Base-by-base conservation (phyloP, 2,113 vertebrate genomes). In the Etheostoma cragini region DNA sequence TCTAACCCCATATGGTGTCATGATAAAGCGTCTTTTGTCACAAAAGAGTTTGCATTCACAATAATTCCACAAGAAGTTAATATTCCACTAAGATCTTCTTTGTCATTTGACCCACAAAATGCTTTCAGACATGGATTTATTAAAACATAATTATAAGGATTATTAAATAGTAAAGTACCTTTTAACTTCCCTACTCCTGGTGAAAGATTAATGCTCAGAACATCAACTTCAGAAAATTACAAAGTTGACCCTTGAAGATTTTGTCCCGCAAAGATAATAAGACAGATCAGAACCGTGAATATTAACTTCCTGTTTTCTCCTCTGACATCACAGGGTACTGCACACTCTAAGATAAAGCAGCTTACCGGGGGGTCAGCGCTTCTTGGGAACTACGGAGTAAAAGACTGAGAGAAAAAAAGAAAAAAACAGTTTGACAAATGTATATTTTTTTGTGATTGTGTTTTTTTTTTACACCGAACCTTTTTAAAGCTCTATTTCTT, bases 231-330 rank as follows among this genome's bases (percentile, higher is more conserved):
- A 33, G 38, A 81, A 73, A 75, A 68, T 78, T 67, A 67, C 58
- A 58, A 80, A 61, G 13, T 42, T 15, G 16, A 78, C 12, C 35
- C 16, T 19, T 60, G 33, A 64, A 83, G 80, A 83, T 81, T 70
- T 85, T 79, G 61, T 71, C 42, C 57, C 38, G 21, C 67, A 72
- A 75, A 77, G 73, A 78, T 83, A 83, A 83, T 50, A 72, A 61
- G 33, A 57, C 35, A 0, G 53, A 78, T 71, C 24, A 22, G 58
- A 74, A 81, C 62, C 0, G 2, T 72, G 83, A 90, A 88, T 72
- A 83, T 90, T 88, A 79, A 83, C 75, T 66, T 86, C 60, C 75
- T 66, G 63, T 65, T 86, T 86, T 76, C 56, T 70, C 13, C 30
- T 57, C 80, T 82, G 68, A 85, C 79, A 85, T 78, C 45, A 66